Percentiles rank a stretch among this genome's conserved stretches.
Evolutionary conservation across 2,113 vertebrate genomes (phyloP).

Genomic region (Montifringilla adamsi): DNA sequence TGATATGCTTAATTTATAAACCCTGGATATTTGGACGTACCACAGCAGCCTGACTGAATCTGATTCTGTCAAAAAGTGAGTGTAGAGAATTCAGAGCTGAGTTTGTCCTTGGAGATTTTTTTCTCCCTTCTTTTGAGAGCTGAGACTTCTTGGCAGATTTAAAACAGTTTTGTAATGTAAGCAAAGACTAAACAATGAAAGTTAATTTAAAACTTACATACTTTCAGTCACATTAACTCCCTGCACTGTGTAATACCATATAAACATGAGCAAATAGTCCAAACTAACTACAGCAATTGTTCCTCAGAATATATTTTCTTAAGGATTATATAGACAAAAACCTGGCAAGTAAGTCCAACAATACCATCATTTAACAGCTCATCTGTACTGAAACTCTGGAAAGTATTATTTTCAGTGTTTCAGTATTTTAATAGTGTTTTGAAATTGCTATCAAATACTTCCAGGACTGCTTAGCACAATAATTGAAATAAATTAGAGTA

Average conservation of each 20-base stretch:
- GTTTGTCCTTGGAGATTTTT: neutral
- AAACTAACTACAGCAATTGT: neutral
- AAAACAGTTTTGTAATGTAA: slow-evolving; percentile 18
- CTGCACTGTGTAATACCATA: slow-evolving; percentile 46
- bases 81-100: neutral
- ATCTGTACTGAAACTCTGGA: neutral
- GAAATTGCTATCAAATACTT: neutral
- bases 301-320: slow-evolving; percentile 6
- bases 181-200: slow-evolving; percentile 45
- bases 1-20: neutral
- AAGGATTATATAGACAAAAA: slow-evolving; percentile 23
- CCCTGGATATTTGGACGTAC: neutral
- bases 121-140: neutral
- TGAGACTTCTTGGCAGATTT: slow-evolving; percentile 15
- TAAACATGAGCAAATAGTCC: slow-evolving; percentile 44
- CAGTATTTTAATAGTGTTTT: neutral
- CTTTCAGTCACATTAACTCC: slow-evolving; percentile 47
- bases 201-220: slow-evolving; percentile 32
- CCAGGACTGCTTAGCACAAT: neutral
- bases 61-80: neutral
- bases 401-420: neutral
- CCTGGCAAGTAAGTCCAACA: neutral
- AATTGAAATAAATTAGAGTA: neutral
- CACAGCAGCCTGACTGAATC: neutral
- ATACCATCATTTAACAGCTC: neutral